phyloP scores from a whole-genome alignment of 1,140 invertebrate genomes.

The Zaprionus nigranus region DNA sequence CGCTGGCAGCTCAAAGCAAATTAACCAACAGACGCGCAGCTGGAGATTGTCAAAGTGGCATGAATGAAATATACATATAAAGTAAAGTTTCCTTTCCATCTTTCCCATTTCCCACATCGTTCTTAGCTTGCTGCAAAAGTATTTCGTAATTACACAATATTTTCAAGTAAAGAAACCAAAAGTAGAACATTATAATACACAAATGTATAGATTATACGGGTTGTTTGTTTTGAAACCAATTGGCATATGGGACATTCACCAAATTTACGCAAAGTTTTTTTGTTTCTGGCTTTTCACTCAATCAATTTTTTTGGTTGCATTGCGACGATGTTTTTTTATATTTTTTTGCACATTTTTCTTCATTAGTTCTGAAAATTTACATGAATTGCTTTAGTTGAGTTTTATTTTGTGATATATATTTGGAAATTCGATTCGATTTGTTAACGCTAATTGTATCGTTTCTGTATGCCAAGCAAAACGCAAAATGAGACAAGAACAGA shows the following conservation, averaged over 20 bases:
- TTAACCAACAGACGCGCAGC: slow-evolving; percentile 18
- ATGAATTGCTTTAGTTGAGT: slow-evolving; percentile 54
- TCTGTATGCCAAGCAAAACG: slow-evolving; percentile 56
- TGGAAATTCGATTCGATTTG: slow-evolving; percentile 39
- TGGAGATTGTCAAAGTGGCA: slow-evolving; percentile 8
- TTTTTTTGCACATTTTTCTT: slow-evolving; percentile 37
- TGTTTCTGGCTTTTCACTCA: neutral
- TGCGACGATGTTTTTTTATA: slow-evolving; percentile 28
- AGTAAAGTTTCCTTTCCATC: neutral
- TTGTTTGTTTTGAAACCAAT: slow-evolving; percentile 69
- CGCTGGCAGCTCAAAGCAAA: slow-evolving; percentile 12
- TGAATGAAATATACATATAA: neutral
- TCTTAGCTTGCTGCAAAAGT: slow-evolving; percentile 17
- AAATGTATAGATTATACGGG: slow-evolving; percentile 32
- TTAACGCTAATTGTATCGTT: slow-evolving; percentile 37
- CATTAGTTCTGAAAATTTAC: slow-evolving; percentile 55
- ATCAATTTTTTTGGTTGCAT: neutral
- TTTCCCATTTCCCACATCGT: neutral
- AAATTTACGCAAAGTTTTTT: slow-evolving; percentile 53
- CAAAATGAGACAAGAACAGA: slow-evolving; percentile 61
- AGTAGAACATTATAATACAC: slow-evolving; percentile 26
- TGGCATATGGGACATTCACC: slow-evolving; percentile 84
- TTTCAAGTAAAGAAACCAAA: slow-evolving; percentile 58
- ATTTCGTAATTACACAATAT: slow-evolving; percentile 33
- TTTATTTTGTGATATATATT: slow-evolving; percentile 22